These are phyloP conservation scores for Euwallacea similis DNA, from an alignment of 1,140 invertebrate genomes.

Conservation along the genomic window DNA sequence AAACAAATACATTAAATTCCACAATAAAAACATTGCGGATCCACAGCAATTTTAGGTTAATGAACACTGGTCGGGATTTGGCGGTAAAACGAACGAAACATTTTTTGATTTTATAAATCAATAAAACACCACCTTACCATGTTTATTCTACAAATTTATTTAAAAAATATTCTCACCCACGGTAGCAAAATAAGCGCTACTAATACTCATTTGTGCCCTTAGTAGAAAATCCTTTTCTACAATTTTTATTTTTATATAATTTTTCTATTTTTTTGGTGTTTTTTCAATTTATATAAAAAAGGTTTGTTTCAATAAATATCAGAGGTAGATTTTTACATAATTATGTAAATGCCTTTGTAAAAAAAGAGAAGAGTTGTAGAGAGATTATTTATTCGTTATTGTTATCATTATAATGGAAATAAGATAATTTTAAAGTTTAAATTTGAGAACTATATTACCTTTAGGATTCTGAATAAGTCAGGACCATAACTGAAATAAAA, in stretches of 20 bases:
- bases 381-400: conserved; percentile 36
- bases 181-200: conserved; percentile 29
- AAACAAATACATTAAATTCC: too few species aligned
- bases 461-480: conserved; percentile 1
- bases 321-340: conserved; percentile 35
- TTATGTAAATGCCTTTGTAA: conserved; percentile 22
- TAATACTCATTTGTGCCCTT: conserved; percentile 21
- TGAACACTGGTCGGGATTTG: conserved; percentile 2
- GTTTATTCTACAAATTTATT: conserved; percentile 33
- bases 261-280: conserved; percentile 24
- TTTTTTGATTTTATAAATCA: conserved; percentile 1
- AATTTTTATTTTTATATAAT: conserved; percentile 21
- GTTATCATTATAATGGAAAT: conserved; percentile 34
- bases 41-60: too few species aligned
- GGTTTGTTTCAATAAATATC: conserved; percentile 14
- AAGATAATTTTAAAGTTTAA: conserved; percentile 21
- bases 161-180: conserved; percentile 35
- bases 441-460: conserved; percentile 18
- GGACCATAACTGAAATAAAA: conserved; percentile 15
- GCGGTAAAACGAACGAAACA: conserved; percentile 5
- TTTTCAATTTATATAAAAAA: conserved; percentile 30
- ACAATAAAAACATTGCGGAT: too few species aligned
- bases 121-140: conserved; percentile 30
- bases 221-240: conserved; percentile 22
- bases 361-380: conserved; percentile 34